These are phyloP conservation scores for Zaprionus nigranus DNA, from an alignment of 1,140 invertebrate species.

Conservation along the genomic window DNA sequence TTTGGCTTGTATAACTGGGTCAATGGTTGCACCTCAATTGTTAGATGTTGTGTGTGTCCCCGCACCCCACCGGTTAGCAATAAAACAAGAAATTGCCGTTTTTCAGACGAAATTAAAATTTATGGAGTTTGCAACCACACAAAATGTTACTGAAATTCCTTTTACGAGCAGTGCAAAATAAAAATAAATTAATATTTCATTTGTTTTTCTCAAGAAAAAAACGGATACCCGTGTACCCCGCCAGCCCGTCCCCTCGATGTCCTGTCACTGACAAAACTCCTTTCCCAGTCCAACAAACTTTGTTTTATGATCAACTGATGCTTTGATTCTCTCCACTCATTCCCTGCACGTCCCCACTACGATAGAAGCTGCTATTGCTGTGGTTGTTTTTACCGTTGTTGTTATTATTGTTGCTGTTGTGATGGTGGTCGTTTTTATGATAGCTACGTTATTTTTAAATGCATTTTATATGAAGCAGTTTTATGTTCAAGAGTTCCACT, in stretches of 20 bases:
- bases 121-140: conserved; percentile 31
- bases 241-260: background rate
- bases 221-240: background rate
- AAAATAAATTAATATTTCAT: conserved; percentile 76
- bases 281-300: conserved; percentile 41
- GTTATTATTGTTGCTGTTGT: conserved; percentile 8
- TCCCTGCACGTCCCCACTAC: conserved; percentile 11
- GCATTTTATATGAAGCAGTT: conserved; percentile 54
- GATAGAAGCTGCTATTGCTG: conserved; percentile 44
- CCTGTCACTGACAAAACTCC: conserved; percentile 17
- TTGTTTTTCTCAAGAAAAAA: conserved; percentile 26
- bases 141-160: conserved; percentile 32
- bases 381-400: conserved; percentile 26
- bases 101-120: conserved; percentile 61
- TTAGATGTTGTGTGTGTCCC: too few relatives aligned
- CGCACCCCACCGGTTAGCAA: background rate
- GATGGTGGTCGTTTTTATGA: conserved; percentile 34
- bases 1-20: too few relatives aligned
- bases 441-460: conserved; percentile 63
- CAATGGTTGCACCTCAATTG: too few relatives aligned
- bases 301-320: conserved; percentile 63
- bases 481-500: conserved; percentile 17
- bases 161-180: conserved; percentile 60
- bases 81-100: conserved; percentile 41
- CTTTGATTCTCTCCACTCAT: background rate